Percentiles rank a stretch among this genome's conserved stretches.
Conservation (phyloP, 1,140 invertebrate species). For the Drosophila triauraria region DNA sequence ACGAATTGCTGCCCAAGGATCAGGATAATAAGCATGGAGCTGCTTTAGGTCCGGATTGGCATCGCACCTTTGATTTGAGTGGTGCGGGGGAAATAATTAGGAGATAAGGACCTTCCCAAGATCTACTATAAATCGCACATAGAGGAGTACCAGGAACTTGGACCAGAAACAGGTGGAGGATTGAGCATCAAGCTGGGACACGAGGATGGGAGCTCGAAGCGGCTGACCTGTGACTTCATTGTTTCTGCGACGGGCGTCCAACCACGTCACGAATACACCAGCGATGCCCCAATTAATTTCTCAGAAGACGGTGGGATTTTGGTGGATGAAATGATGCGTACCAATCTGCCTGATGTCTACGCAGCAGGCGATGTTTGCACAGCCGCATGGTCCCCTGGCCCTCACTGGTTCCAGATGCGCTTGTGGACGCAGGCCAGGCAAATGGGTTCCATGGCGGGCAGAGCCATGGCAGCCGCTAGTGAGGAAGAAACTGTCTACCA, state of each 20-base stretch:
- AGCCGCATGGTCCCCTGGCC: slow-evolving; percentile 90
- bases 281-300: slow-evolving; percentile 87
- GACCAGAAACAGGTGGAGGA: neutral
- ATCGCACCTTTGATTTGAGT: slow-evolving; percentile 89
- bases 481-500: slow-evolving; percentile 89
- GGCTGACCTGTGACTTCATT: slow-evolving; percentile 93
- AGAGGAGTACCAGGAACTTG: slow-evolving; percentile 7
- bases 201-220: slow-evolving; percentile 47
- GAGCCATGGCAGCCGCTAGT: slow-evolving; percentile 92
- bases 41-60: slow-evolving; percentile 98
- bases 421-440: slow-evolving; percentile 99
- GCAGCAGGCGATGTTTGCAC: slow-evolving; percentile 98
- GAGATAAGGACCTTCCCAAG: slow-evolving; percentile 29
- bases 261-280: slow-evolving; percentile 88
- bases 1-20: slow-evolving; percentile 80
- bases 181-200: slow-evolving; percentile 46
- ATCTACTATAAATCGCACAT: slow-evolving; percentile 63
- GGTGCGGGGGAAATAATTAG: slow-evolving; percentile 76
- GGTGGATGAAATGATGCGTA: slow-evolving; percentile 95
- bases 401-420: slow-evolving; percentile 98
- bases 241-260: slow-evolving; percentile 97
- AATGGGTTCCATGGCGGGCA: slow-evolving; percentile 97
- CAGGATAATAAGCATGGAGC: slow-evolving; percentile 88
- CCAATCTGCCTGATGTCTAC: slow-evolving; percentile 92
- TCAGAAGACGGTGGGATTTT: slow-evolving; percentile 91